A percentile compares a stretch with the other conserved stretches of the same genome.
phyloP scores from a whole-genome alignment of 1,140 invertebrate genomes.

The Plodia interpunctella region DNA sequence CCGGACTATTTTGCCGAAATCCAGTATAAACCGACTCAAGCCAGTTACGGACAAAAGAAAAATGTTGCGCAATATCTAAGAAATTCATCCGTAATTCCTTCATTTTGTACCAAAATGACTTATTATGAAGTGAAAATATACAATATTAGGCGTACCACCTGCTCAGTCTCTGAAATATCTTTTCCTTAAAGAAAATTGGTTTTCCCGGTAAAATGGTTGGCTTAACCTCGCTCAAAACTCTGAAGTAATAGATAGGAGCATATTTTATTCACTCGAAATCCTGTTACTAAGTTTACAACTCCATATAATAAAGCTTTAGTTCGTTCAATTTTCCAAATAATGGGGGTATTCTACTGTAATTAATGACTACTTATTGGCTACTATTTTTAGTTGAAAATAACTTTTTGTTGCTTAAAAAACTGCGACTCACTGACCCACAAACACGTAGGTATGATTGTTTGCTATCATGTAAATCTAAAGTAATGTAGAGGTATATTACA shows the following conservation, averaged over 20 bases:
- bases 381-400: too few species aligned
- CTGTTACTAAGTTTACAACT: neutral
- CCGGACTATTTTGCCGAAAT: neutral
- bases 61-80: neutral
- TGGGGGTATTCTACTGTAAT: too few species aligned
- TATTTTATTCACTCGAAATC: neutral
- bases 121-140: neutral
- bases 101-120: neutral
- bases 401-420: too few species aligned
- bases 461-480: too few species aligned
- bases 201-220: neutral
- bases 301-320: neutral
- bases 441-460: too few species aligned
- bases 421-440: too few species aligned
- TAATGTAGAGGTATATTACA: too few species aligned
- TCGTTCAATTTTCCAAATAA: too few species aligned
- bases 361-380: too few species aligned
- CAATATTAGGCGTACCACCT: neutral
- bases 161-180: neutral
- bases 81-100: neutral
- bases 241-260: neutral
- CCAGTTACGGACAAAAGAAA: neutral
- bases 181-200: slow-evolving; percentile 3
- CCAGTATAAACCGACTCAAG: neutral
- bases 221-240: neutral